Base-by-base conservation (phyloP, 2,113 vertebrate genomes). In the Corynorhinus townsendii region DNA sequence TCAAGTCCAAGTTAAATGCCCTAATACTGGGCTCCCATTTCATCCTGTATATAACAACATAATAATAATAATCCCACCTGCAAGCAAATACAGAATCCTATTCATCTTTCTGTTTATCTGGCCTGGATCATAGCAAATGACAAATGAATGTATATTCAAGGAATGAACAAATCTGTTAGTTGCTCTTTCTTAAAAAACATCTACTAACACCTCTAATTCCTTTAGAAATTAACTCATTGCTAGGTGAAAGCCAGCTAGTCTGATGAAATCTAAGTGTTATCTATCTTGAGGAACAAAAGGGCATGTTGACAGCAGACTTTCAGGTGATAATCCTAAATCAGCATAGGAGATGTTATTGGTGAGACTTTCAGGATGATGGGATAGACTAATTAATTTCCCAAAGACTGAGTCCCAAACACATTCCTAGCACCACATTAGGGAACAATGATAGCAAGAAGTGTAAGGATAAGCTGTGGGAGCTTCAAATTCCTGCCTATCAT, bases 121-220 rank as follows among this genome's bases (percentile, higher is more conserved):
- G 7, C 30, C 28, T 83, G 20, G 62, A 56, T 83, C 88, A 71
- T 1, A 49, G 68, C 11, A 77, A 91, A 88, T 40, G 75, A 86
- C 10, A 94, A 90, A 75, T 64, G 10, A 89, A 47, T 79, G 14
- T 62, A 43, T 91, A 68, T 43, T 97, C 28, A 90, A 56, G n/a
- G 85, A 64, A 76, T 71, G 7, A 90, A 82, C 20, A 68, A 91
- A 30, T 45, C 7, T 20, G 73, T 71, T 35, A 62, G 38, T 85
- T 92, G 14, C n/a, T 95, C 17, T 80, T 86, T 8, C 83, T 96
- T 26, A n/a, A 80, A 83, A 91, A 92, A 83, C 5, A 64, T 76
- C 24, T 35, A 90, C 28, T 8, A 93, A 11, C 38, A 90, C 40
- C 11, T 73, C 52, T 33, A 64, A 20, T 82, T 95, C n/a, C 68